Percentiles rank a stretch among this genome's conserved stretches.
Evolutionary conservation across 2,888 invertebrate species (phyloP).

Genomic region (Noctua pronuba): DNA sequence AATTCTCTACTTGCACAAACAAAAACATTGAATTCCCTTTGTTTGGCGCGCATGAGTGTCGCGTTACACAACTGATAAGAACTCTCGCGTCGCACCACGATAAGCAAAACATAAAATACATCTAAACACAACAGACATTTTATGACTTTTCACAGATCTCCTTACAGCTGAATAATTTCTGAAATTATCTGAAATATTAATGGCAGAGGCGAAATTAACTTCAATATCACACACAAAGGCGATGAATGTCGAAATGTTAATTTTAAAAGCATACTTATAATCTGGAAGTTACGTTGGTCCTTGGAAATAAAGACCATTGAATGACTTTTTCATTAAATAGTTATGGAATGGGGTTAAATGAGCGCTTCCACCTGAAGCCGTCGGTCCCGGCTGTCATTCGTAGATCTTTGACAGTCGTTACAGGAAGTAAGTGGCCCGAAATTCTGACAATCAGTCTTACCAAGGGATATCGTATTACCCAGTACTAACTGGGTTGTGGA

Average conservation of each 20-base stretch:
- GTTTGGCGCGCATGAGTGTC: constrained; percentile 10
- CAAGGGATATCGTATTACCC: too few relatives aligned
- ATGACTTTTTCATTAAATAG: too few relatives aligned
- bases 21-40: constrained; percentile 10
- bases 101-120: constrained; percentile 45
- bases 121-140: constrained; percentile 23
- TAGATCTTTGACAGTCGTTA: too few relatives aligned
- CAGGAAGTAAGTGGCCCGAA: too few relatives aligned
- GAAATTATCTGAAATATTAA: too few relatives aligned
- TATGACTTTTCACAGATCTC: constrained; percentile 12
- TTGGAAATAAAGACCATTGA: too few relatives aligned
- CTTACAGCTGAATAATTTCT: background rate
- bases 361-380: too few relatives aligned
- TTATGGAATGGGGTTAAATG: too few relatives aligned
- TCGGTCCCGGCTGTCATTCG: too few relatives aligned
- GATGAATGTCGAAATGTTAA: background rate
- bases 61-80: constrained; percentile 44
- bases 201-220: background rate
- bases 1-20: background rate
- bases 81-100: constrained; percentile 34
- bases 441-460: too few relatives aligned
- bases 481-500: too few relatives aligned
- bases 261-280: background rate
- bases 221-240: background rate
- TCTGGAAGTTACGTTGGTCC: too few relatives aligned